Percentiles rank a stretch among this genome's conserved stretches.
These are phyloP conservation scores for Ceyx erithaca DNA, from an alignment of 2,797 vertebrate genomes.

Conservation along the genomic window DNA sequence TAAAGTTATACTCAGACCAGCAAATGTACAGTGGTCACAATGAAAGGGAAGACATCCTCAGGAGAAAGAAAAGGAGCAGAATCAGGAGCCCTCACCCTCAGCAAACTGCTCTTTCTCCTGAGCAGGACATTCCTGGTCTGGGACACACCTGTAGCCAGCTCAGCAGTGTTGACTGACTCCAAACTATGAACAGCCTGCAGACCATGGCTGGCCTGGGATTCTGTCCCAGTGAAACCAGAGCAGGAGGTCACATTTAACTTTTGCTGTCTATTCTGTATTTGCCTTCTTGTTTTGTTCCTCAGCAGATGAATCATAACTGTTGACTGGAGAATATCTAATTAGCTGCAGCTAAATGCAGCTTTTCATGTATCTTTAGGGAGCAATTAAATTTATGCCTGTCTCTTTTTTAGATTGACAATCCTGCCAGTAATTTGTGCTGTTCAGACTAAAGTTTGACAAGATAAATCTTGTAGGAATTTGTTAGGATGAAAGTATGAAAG, in stretches of 20 bases:
- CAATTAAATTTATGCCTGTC: conserved; percentile 64
- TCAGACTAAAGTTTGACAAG: conserved; percentile 61
- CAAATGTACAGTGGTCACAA: background rate
- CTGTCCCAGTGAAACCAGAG: background rate
- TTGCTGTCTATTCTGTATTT: background rate
- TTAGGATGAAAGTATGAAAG: conserved; percentile 54
- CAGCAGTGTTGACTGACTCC: background rate
- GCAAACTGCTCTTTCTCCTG: background rate
- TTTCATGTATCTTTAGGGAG: conserved; percentile 54
- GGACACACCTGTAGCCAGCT: background rate
- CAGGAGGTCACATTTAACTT: background rate
- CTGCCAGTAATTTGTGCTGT: conserved; percentile 62
- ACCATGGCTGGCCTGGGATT: background rate
- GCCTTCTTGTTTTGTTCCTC: conserved; percentile 44
- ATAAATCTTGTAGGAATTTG: conserved; percentile 69
- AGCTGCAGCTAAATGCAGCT: conserved; percentile 57
- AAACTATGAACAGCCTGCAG: background rate
- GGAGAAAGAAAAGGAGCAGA: background rate
- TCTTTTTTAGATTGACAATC: conserved; percentile 59
- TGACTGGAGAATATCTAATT: conserved; percentile 68
- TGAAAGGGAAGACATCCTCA: background rate
- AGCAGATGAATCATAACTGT: conserved; percentile 60
- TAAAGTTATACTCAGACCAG: background rate
- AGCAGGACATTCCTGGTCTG: background rate
- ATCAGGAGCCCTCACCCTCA: background rate